Conservation (phyloP, 1,140 invertebrate species). For the Tenebrio molitor region DNA sequence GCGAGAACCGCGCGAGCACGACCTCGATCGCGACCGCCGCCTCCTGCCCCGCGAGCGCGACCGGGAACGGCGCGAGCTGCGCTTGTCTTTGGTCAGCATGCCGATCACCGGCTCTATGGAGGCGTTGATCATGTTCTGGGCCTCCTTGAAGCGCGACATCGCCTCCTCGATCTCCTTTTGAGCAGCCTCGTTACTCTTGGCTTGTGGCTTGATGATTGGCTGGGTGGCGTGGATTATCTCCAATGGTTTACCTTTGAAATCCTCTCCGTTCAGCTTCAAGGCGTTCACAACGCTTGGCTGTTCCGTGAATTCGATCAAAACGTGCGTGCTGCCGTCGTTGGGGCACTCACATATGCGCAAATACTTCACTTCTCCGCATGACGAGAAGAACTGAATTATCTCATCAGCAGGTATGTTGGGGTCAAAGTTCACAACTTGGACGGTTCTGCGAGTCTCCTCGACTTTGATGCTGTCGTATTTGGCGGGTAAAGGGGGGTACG, state of each 20-base stretch:
- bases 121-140: constrained; percentile 92
- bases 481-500: constrained; percentile 93
- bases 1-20: constrained; percentile 69
- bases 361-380: constrained; percentile 96
- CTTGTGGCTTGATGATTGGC: constrained; percentile 92
- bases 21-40: constrained; percentile 69
- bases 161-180: constrained; percentile 97
- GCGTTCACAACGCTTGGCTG: constrained; percentile 90
- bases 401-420: constrained; percentile 76
- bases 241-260: constrained; percentile 75
- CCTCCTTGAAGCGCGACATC: constrained; percentile 96
- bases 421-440: constrained; percentile 85
- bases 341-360: constrained; percentile 91
- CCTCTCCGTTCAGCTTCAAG: constrained; percentile 86
- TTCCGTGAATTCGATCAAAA: constrained; percentile 94
- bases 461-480: constrained; percentile 91
- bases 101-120: constrained; percentile 93
- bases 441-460: constrained; percentile 95
- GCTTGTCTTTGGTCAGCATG: constrained; percentile 86
- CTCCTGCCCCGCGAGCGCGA: constrained; percentile 71
- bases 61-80: constrained; percentile 71
- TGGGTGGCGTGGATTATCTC: constrained; percentile 91
- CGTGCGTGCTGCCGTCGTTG: constrained; percentile 80
- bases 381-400: constrained; percentile 87
- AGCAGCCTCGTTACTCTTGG: constrained; percentile 94